Conservation (phyloP, 2,113 vertebrate genomes). For the Lipotes vexillifer region DNA sequence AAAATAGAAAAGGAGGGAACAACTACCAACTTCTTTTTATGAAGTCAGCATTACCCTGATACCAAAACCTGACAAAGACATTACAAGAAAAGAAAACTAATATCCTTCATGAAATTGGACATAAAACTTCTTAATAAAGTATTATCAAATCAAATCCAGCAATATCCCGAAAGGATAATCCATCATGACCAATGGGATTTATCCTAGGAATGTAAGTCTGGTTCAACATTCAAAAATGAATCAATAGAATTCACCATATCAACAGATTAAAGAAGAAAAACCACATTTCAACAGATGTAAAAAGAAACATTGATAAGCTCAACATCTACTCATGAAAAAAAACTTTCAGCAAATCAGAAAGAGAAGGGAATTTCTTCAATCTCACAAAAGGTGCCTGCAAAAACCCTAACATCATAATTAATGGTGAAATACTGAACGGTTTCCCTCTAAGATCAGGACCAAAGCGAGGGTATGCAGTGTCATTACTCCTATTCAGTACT, state of each 20-base stretch:
- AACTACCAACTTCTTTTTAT: neutral
- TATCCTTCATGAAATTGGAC: neutral
- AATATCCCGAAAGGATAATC: neutral
- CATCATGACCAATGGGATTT: no score
- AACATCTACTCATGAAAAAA: neutral
- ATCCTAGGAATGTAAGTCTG: neutral
- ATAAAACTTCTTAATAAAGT: neutral
- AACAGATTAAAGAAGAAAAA: neutral
- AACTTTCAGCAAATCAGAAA: neutral
- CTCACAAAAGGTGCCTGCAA: neutral
- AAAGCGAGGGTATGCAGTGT: neutral
- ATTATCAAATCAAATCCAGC: neutral
- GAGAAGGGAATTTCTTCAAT: neutral
- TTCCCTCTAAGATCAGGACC: neutral
- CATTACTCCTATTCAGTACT: fast-evolving
- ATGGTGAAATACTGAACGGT: neutral
- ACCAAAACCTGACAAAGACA: neutral
- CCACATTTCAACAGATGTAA: neutral
- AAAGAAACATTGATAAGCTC: neutral
- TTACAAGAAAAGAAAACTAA: neutral
- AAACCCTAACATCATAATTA: neutral
- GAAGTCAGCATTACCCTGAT: neutral
- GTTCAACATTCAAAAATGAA: neutral
- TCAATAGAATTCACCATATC: neutral
- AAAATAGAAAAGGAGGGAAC: neutral